Evolutionary conservation across 2,113 vertebrate genomes (phyloP).

Genomic region (Phaethornis superciliosus): DNA sequence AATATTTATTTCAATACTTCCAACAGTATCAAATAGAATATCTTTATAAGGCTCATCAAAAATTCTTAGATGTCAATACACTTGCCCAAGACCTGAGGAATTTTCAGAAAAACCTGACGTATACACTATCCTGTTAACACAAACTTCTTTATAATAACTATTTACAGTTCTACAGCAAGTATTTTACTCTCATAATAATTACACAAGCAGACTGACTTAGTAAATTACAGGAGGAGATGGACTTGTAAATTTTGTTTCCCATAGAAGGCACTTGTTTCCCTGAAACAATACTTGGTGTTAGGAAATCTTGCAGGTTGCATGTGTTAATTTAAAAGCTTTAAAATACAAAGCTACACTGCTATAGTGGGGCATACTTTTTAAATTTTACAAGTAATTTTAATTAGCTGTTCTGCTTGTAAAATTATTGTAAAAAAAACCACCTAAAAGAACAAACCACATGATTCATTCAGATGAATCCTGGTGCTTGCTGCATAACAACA

Average conservation of each 20-base stretch:
- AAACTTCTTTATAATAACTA: conserved; percentile 13
- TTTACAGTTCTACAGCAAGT: not conserved
- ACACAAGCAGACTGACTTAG: not conserved
- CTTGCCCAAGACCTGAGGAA: not conserved
- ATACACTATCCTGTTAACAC: not conserved
- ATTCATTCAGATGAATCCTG: not conserved
- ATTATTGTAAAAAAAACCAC: not conserved
- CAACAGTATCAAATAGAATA: not conserved
- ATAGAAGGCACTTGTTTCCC: not conserved
- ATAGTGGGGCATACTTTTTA: not conserved
- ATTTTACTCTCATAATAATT: conserved; percentile 13
- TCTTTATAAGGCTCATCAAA: not conserved
- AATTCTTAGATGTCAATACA: not conserved
- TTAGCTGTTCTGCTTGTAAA: not conserved
- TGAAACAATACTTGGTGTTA: not conserved
- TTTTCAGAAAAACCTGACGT: not conserved
- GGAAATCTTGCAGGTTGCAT: not conserved
- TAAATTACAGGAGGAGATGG: not conserved
- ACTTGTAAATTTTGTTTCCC: not conserved
- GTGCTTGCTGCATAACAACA: not conserved
- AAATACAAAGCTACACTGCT: not conserved
- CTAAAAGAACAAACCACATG: not conserved
- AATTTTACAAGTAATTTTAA: not conserved
- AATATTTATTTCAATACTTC: not conserved
- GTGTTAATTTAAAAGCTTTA: not conserved